These are phyloP conservation scores for Paratrypauchen microcephalus DNA, from an alignment of 2,797 vertebrate species.

Conservation along the genomic window DNA sequence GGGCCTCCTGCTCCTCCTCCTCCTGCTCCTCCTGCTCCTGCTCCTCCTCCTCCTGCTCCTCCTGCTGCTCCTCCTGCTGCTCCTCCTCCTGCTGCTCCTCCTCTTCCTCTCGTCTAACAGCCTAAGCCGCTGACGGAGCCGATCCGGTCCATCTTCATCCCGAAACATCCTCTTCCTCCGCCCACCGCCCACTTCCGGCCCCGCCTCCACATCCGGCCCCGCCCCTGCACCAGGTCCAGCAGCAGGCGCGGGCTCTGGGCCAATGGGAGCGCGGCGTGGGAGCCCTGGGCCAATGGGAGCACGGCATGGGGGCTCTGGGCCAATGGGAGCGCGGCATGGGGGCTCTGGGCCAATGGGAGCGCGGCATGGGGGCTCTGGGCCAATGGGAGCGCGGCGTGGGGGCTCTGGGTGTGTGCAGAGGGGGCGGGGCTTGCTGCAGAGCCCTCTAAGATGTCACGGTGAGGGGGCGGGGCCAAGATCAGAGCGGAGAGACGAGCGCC, in stretches of 20 bases:
- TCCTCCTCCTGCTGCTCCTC: too few relatives aligned
- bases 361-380: background rate
- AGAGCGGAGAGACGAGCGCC: constrained; percentile 64
- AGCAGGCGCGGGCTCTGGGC: constrained; percentile 38
- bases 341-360: background rate
- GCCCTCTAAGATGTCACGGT: constrained; percentile 61
- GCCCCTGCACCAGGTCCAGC: constrained; percentile 60
- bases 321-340: too few relatives aligned
- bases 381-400: too few relatives aligned
- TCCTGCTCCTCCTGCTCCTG: background rate
- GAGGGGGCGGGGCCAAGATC: constrained; percentile 48
- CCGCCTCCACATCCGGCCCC: constrained; percentile 60
- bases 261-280: background rate
- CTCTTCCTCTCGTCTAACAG: too few relatives aligned
- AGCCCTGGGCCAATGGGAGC: background rate
- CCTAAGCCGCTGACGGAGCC: constrained; percentile 77
- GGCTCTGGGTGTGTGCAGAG: background rate
- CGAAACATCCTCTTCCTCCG: constrained; percentile 73
- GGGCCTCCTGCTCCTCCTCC: too few relatives aligned
- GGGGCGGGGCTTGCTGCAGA: constrained; percentile 33
- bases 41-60: too few relatives aligned
- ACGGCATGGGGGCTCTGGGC: background rate
- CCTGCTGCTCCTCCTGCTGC: background rate
- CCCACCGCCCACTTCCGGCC: constrained; percentile 63
- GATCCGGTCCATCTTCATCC: constrained; percentile 81